These are phyloP conservation scores for Percopsis transmontana DNA, from an alignment of 2,113 vertebrate genomes.

Conservation along the genomic window DNA sequence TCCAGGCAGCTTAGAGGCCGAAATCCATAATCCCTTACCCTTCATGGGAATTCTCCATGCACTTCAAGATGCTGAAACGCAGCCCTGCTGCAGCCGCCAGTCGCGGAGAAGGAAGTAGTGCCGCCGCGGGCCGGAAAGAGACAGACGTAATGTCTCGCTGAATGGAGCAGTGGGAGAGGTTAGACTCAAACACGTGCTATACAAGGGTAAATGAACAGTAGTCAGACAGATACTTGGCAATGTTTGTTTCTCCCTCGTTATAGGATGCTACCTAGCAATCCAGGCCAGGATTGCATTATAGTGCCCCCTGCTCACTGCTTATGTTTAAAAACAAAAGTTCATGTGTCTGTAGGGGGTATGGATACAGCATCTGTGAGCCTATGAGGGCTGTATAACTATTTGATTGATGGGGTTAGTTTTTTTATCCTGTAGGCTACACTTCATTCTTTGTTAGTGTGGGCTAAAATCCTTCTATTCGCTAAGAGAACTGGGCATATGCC, in stretches of 20 bases:
- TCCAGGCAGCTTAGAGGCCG: slow-evolving; percentile 77
- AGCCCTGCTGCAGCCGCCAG: slow-evolving; percentile 63
- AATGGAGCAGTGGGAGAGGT: slow-evolving; percentile 65
- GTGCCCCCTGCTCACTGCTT: too few relatives aligned
- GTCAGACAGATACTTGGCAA: too few relatives aligned
- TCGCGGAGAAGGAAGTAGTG: slow-evolving; percentile 53
- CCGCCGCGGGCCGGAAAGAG: slow-evolving; percentile 62
- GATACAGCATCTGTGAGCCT: too few relatives aligned
- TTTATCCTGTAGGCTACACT: slow-evolving; percentile 45
- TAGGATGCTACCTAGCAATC: too few relatives aligned
- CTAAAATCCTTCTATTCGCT: slow-evolving; percentile 56
- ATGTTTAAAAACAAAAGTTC: too few relatives aligned
- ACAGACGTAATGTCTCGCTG: slow-evolving; percentile 69
- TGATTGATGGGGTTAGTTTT: slow-evolving; percentile 32
- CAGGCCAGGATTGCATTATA: too few relatives aligned
- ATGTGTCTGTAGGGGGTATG: too few relatives aligned
- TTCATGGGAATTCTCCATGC: slow-evolving; percentile 80
- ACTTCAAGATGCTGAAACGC: slow-evolving; percentile 76
- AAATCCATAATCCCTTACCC: slow-evolving; percentile 80
- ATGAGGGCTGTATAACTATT: slow-evolving; percentile 46
- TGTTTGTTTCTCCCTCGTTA: too few relatives aligned
- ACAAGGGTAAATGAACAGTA: slow-evolving; percentile 26
- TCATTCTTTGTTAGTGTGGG: slow-evolving; percentile 45
- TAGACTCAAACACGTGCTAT: slow-evolving; percentile 65
- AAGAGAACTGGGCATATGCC: slow-evolving; percentile 41